A percentile compares a stretch with the other conserved stretches of the same genome.
These are phyloP conservation scores for Coecobrya sp. DNA, from an alignment of 2,888 invertebrate genomes.

Conservation along the genomic window DNA sequence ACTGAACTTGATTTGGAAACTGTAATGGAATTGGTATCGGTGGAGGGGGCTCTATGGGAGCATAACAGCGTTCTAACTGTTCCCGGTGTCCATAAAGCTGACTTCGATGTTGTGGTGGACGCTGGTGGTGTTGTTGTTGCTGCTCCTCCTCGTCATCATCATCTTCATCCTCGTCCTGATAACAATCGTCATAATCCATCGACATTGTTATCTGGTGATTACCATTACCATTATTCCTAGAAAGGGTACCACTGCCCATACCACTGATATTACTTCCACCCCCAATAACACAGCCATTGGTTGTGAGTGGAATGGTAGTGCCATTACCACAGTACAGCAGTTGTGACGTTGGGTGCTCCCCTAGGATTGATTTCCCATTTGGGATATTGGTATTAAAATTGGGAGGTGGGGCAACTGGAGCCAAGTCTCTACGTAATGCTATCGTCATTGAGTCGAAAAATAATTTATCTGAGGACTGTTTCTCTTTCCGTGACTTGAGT, in stretches of 20 bases:
- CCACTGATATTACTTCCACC: slow-evolving; percentile 53
- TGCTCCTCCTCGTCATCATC: slow-evolving; percentile 66
- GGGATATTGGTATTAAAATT: slow-evolving; percentile 81
- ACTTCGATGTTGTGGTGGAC: slow-evolving; percentile 69
- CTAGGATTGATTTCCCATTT: slow-evolving; percentile 82
- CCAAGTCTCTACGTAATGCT: slow-evolving; percentile 71
- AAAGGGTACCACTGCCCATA: slow-evolving; percentile 66
- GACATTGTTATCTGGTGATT: slow-evolving; percentile 82
- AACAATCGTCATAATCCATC: slow-evolving; percentile 81
- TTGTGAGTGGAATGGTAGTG: slow-evolving; percentile 67
- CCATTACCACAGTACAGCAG: slow-evolving; percentile 77
- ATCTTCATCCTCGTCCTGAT: slow-evolving; percentile 78
- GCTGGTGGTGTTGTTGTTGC: slow-evolving; percentile 48
- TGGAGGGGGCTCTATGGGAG: slow-evolving; percentile 76
- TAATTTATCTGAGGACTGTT: slow-evolving; percentile 81
- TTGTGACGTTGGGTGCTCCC: slow-evolving; percentile 71
- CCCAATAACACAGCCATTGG: slow-evolving; percentile 69
- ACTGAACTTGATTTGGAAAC: slow-evolving; percentile 77
- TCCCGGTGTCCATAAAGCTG: slow-evolving; percentile 71
- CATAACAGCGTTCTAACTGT: slow-evolving; percentile 75
- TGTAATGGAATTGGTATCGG: slow-evolving; percentile 71
- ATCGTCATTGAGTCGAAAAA: slow-evolving; percentile 83
- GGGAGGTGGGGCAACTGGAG: slow-evolving; percentile 79
- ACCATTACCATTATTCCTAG: slow-evolving; percentile 82
- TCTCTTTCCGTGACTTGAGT: slow-evolving; percentile 73